Conservation (phyloP, 2,797 vertebrate species). For the Hylomyscus alleni region DNA sequence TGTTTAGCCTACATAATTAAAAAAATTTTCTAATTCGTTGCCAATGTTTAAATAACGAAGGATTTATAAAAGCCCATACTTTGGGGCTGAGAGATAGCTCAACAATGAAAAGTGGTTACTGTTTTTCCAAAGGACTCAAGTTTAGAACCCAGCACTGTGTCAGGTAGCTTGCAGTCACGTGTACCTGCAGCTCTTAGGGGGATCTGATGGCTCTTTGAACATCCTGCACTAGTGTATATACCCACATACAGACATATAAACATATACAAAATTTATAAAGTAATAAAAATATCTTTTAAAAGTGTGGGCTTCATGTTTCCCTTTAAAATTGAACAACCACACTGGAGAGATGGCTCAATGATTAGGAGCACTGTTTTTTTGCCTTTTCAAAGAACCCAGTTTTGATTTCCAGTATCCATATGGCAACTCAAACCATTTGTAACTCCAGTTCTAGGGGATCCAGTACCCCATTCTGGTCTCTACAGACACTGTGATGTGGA, state of each 20-base stretch:
- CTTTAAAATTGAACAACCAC: constrained; percentile 56
- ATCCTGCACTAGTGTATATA: not conserved
- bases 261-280: not conserved
- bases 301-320: not conserved
- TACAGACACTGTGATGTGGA: no score
- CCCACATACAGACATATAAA: not conserved
- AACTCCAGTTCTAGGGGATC: not conserved
- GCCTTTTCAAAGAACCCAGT: not conserved
- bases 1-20: constrained; percentile 3
- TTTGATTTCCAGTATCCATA: not conserved
- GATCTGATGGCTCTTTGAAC: not conserved
- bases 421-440: not conserved
- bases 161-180: no score
- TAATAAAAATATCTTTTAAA: not conserved
- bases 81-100: not conserved
- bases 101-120: not conserved
- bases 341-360: not conserved
- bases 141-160: not conserved
- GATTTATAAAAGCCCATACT: not conserved
- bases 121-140: not conserved
- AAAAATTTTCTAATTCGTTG: constrained; percentile 35
- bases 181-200: not conserved
- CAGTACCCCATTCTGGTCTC: not conserved
- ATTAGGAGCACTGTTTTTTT: not conserved
- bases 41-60: constrained; percentile 34